These are phyloP conservation scores for Chesias legatella DNA, from an alignment of 2,888 invertebrate genomes.

Conservation along the genomic window DNA sequence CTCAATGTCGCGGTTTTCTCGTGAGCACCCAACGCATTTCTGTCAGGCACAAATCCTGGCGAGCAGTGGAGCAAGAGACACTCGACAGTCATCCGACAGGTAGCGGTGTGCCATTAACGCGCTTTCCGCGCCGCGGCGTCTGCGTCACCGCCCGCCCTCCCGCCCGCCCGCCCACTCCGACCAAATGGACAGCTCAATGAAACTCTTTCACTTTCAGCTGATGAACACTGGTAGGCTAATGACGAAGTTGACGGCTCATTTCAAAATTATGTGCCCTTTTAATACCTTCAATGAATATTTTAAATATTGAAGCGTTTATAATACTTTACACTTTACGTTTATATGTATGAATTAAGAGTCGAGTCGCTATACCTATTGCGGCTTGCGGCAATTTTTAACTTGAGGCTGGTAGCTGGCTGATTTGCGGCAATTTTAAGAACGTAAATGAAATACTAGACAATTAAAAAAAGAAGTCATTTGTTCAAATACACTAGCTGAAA, in stretches of 20 bases:
- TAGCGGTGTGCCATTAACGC: slow-evolving; percentile 61
- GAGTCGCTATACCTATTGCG: too few species aligned
- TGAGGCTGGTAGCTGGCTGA: too few species aligned
- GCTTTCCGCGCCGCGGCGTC: slow-evolving; percentile 34
- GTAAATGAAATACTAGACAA: too few species aligned
- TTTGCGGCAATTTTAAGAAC: too few species aligned
- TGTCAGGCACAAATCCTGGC: slow-evolving; percentile 40
- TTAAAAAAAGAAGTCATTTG: too few species aligned
- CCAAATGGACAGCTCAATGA: slow-evolving; percentile 49
- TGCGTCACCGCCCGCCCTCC: slow-evolving; percentile 5
- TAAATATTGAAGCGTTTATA: too few species aligned
- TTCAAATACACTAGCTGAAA: too few species aligned
- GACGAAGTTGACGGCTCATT: slow-evolving; percentile 24
- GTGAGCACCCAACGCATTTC: slow-evolving; percentile 34
- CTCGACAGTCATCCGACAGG: slow-evolving; percentile 69
- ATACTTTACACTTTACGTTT: too few species aligned
- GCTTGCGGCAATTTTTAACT: too few species aligned
- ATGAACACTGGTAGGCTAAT: slow-evolving; percentile 36
- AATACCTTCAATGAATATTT: too few species aligned
- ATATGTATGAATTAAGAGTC: too few species aligned
- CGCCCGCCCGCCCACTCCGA: slow-evolving; percentile 13
- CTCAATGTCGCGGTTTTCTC: slow-evolving; percentile 24
- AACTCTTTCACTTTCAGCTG: slow-evolving; percentile 46
- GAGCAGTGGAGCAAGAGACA: slow-evolving; percentile 45
- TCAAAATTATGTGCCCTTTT: slow-evolving; percentile 7